phyloP scores from a whole-genome alignment of 2,888 invertebrate genomes.

The Antheraea yamamai region DNA sequence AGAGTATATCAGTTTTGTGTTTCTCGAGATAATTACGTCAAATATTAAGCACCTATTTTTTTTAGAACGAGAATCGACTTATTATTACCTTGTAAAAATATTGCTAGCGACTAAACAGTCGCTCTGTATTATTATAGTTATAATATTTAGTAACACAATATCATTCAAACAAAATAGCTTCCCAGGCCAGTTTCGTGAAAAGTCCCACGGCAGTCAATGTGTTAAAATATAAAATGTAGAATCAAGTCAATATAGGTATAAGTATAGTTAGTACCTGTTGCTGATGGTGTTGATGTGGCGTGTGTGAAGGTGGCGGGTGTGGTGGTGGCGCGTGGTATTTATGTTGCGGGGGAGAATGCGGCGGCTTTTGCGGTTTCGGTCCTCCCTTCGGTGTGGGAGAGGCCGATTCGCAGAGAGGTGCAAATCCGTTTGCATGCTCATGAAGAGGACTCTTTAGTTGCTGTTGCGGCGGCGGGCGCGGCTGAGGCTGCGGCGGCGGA shows the following conservation, averaged over 20 bases:
- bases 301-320: slow-evolving; percentile 63
- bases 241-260: background rate
- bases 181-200: too few species aligned
- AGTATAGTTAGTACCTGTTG: slow-evolving; percentile 39
- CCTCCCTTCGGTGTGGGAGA: slow-evolving; percentile 77
- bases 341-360: slow-evolving; percentile 77
- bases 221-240: background rate
- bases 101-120: too few species aligned
- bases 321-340: slow-evolving; percentile 74
- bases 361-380: slow-evolving; percentile 64
- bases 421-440: slow-evolving; percentile 76
- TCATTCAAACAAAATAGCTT: too few species aligned
- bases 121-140: too few species aligned
- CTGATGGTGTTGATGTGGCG: slow-evolving; percentile 71
- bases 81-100: too few species aligned
- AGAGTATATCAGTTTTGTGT: too few species aligned
- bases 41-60: too few species aligned
- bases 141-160: too few species aligned
- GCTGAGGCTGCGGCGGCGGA: slow-evolving; percentile 65
- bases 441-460: slow-evolving; percentile 83
- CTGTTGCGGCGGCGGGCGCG: slow-evolving; percentile 69
- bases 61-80: too few species aligned
- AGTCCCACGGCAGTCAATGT: too few species aligned
- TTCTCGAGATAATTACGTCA: too few species aligned
- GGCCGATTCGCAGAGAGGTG: slow-evolving; percentile 84